phyloP scores from a whole-genome alignment of 2,113 vertebrate genomes.

The Hylia prasina region DNA sequence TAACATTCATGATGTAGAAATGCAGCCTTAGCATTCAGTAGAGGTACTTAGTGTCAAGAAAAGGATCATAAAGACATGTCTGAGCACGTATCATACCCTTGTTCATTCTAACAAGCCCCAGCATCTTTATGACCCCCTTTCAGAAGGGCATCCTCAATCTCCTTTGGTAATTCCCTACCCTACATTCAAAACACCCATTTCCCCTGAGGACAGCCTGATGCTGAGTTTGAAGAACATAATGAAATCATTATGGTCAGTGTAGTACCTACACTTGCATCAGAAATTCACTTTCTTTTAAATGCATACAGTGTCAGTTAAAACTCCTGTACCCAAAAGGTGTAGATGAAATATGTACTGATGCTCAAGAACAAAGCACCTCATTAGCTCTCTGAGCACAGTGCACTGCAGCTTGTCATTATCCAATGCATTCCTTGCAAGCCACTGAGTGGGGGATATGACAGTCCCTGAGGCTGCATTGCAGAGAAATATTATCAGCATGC shows the following conservation, averaged over 20 bases:
- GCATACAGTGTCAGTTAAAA: background rate
- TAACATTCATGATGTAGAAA: background rate
- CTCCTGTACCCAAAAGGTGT: background rate
- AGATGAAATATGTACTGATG: background rate
- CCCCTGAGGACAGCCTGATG: background rate
- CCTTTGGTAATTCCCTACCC: background rate
- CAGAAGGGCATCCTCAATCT: background rate
- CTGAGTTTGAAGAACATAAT: background rate
- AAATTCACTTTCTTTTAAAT: background rate
- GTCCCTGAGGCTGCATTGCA: background rate
- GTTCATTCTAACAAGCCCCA: background rate
- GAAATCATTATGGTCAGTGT: background rate
- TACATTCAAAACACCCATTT: background rate
- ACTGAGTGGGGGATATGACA: background rate
- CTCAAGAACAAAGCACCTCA: constrained; percentile 55
- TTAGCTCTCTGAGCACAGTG: constrained; percentile 56
- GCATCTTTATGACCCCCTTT: background rate
- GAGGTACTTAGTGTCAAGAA: background rate
- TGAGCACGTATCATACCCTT: background rate
- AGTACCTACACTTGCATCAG: background rate
- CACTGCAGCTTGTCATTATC: constrained; percentile 51
- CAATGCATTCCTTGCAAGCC: constrained; percentile 5
- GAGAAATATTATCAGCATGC: background rate
- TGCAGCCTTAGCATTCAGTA: background rate
- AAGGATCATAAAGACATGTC: background rate